A percentile compares a stretch with the other conserved stretches of the same genome.
These are phyloP conservation scores for Dallia pectoralis DNA, from an alignment of 2,797 vertebrate species.

Conservation along the genomic window DNA sequence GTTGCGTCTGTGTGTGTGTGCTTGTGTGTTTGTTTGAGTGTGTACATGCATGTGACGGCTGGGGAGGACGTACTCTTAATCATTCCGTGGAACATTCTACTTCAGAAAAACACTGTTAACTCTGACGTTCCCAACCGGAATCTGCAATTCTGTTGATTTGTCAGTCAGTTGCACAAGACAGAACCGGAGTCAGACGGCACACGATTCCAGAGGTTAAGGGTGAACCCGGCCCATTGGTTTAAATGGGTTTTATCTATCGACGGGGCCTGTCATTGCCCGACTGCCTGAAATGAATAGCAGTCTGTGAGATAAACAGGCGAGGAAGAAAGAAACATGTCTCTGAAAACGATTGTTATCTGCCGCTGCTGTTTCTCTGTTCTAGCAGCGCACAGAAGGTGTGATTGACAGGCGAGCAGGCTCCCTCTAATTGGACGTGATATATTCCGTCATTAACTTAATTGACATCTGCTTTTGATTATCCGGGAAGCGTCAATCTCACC, in stretches of 20 bases:
- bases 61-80: not conserved
- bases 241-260: conserved; percentile 54
- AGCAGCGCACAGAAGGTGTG: conserved; percentile 42
- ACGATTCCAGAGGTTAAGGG: conserved; percentile 66
- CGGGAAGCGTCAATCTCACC: conserved; percentile 52
- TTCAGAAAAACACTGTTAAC: conserved; percentile 50
- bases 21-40: too few species aligned
- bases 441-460: conserved; percentile 72
- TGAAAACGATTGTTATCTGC: conserved; percentile 54
- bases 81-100: conserved; percentile 31
- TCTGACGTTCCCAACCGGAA: conserved; percentile 29
- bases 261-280: conserved; percentile 61
- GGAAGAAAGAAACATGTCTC: conserved; percentile 60
- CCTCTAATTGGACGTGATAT: conserved; percentile 70
- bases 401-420: conserved; percentile 55
- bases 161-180: conserved; percentile 65
- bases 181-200: conserved; percentile 60
- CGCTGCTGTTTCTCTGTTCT: conserved; percentile 61
- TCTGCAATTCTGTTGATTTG: conserved; percentile 53
- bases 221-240: conserved; percentile 62
- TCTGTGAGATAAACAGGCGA: conserved; percentile 70
- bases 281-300: conserved; percentile 61
- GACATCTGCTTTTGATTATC: conserved; percentile 68
- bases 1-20: not conserved
- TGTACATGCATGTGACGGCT: not conserved